Conservation (phyloP, 1,140 invertebrate genomes). For the Pectinophora gossypiella region DNA sequence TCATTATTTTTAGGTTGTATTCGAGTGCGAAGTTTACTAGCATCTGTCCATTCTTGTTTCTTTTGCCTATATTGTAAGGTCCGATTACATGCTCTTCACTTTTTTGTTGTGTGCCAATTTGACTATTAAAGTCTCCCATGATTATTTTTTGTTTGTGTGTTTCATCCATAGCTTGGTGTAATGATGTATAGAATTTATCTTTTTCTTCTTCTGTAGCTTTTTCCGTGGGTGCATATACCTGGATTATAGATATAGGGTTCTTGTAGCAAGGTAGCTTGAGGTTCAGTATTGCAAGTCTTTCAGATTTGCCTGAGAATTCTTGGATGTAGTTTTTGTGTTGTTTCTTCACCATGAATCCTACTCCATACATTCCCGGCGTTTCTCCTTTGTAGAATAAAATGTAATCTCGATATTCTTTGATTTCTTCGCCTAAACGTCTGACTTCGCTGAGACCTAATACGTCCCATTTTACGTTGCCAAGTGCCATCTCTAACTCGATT, state of each 20-base stretch:
- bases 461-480: not conserved
- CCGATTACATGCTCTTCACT: constrained; percentile 24
- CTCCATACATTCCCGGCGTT: constrained; percentile 15
- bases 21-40: constrained; percentile 22
- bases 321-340: constrained; percentile 25
- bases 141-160: constrained; percentile 18
- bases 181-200: constrained; percentile 21
- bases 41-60: constrained; percentile 27
- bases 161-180: constrained; percentile 14
- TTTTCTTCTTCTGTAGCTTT: constrained; percentile 19
- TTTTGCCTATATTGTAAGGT: constrained; percentile 19
- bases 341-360: constrained; percentile 22
- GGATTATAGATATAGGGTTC: constrained; percentile 21
- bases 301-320: constrained; percentile 20
- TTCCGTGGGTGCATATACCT: constrained; percentile 31
- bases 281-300: constrained; percentile 23
- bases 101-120: constrained; percentile 18
- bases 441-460: not conserved
- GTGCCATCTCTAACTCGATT: not conserved
- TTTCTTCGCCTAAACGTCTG: constrained; percentile 12
- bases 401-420: constrained; percentile 14
- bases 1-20: constrained; percentile 15
- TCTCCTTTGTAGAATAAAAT: constrained; percentile 22
- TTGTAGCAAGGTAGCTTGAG: constrained; percentile 17
- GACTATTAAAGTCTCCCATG: constrained; percentile 30